Evolutionary conservation across 2,888 invertebrate species (phyloP).

Genomic region (Mactromeris polynyma): DNA sequence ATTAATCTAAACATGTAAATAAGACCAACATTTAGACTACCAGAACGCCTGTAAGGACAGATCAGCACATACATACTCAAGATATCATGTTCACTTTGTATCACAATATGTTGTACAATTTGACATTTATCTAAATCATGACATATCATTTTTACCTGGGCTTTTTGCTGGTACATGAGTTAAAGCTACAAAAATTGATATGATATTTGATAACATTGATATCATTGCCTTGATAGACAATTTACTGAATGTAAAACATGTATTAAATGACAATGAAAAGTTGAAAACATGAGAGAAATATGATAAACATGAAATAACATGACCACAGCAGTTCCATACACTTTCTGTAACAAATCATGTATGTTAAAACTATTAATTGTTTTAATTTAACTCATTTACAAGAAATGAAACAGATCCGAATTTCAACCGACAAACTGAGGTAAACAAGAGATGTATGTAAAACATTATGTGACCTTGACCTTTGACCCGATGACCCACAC

Average conservation of each 20-base stretch:
- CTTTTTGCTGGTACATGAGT: conserved; percentile 23
- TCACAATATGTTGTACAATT: background rate
- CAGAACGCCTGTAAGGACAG: background rate
- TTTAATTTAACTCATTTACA: no score
- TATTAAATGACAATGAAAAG: background rate
- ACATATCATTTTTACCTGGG: conserved; percentile 34
- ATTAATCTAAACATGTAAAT: background rate
- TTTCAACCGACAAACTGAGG: no score
- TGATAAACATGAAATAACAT: background rate
- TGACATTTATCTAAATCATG: conserved; percentile 44
- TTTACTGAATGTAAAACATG: background rate
- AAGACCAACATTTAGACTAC: background rate
- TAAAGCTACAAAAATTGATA: conserved; percentile 38
- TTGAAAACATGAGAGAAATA: background rate
- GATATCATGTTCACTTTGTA: background rate
- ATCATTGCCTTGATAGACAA: background rate
- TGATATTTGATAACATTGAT: conserved; percentile 15
- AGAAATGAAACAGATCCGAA: no score
- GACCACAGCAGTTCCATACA: background rate
- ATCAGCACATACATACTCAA: background rate
- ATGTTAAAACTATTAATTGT: no score
- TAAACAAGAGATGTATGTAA: no score
- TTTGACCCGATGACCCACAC: no score
- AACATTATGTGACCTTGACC: no score
- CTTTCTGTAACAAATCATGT: no score